These are phyloP conservation scores for Atta colombica DNA, from an alignment of 1,140 invertebrate genomes.

Conservation along the genomic window DNA sequence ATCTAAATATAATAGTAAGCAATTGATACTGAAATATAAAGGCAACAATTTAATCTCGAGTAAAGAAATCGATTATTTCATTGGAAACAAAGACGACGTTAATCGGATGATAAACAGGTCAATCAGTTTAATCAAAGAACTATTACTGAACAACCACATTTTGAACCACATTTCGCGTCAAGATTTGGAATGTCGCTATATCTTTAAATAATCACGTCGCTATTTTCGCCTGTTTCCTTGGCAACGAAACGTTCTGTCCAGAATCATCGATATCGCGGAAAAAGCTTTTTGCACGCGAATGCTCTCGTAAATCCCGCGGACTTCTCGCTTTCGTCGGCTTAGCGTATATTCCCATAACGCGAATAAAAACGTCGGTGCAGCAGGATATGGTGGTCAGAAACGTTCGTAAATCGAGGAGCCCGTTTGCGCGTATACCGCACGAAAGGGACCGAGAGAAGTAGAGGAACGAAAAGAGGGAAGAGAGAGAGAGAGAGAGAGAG, in stretches of 20 bases:
- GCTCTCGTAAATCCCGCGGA: slow-evolving; percentile 64
- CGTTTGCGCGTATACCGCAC: slow-evolving; percentile 53
- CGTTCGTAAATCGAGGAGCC: slow-evolving; percentile 63
- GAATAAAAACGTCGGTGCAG: slow-evolving; percentile 67
- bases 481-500: background rate
- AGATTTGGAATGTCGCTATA: slow-evolving; percentile 26
- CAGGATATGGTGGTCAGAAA: slow-evolving; percentile 61
- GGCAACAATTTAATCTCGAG: background rate
- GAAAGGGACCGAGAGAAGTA: slow-evolving; percentile 25
- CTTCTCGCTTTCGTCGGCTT: slow-evolving; percentile 67
- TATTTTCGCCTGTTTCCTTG: slow-evolving; percentile 50
- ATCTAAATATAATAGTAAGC: slow-evolving; percentile 20
- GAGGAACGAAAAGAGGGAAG: background rate
- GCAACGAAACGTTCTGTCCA: slow-evolving; percentile 58
- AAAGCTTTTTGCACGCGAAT: slow-evolving; percentile 58
- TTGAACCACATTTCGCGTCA: background rate
- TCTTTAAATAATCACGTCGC: slow-evolving; percentile 47
- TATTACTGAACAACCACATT: slow-evolving; percentile 23
- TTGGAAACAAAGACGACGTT: background rate
- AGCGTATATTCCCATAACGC: slow-evolving; percentile 67
- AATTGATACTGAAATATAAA: slow-evolving; percentile 12
- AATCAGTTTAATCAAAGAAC: slow-evolving; percentile 4
- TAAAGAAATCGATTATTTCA: slow-evolving; percentile 23
- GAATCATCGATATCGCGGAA: slow-evolving; percentile 64
- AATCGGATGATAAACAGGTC: slow-evolving; percentile 6